Conservation (phyloP, 1,140 invertebrate species). For the Drosophila suzukii region DNA sequence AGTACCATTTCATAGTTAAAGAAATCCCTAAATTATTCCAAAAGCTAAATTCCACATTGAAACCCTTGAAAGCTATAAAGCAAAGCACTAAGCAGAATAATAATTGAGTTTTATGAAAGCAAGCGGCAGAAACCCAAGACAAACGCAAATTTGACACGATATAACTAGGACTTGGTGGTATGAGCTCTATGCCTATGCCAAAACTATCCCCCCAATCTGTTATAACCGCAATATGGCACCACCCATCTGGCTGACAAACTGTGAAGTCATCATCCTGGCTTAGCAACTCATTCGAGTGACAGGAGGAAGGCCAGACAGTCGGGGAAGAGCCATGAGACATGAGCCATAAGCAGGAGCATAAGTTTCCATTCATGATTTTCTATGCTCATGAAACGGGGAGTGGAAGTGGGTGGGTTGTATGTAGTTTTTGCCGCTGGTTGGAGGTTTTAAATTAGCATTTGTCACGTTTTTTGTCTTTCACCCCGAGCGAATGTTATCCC, state of each 20-base stretch:
- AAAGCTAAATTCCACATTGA: neutral
- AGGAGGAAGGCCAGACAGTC: constrained; percentile 29
- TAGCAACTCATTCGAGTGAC: constrained; percentile 79
- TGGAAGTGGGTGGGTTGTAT: constrained; percentile 47
- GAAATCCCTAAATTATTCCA: constrained; percentile 3
- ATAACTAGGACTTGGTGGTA: constrained; percentile 13
- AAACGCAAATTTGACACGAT: constrained; percentile 79
- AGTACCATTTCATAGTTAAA: neutral
- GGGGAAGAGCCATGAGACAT: constrained; percentile 34
- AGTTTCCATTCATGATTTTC: constrained; percentile 77
- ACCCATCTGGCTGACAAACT: constrained; percentile 78
- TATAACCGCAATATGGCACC: constrained; percentile 28
- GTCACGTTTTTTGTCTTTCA: constrained; percentile 71
- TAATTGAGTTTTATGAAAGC: constrained; percentile 41
- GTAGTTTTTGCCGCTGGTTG: constrained; percentile 37
- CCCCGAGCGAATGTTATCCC: constrained; percentile 18
- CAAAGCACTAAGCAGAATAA: constrained; percentile 41
- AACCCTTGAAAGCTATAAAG: constrained; percentile 11
- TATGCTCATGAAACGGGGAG: constrained; percentile 19
- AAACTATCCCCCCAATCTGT: constrained; percentile 51
- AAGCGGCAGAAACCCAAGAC: constrained; percentile 38
- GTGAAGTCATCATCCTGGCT: constrained; percentile 83
- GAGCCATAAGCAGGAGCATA: constrained; percentile 55
- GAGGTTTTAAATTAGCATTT: constrained; percentile 83
- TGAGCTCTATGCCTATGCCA: constrained; percentile 41